A percentile compares a stretch with the other conserved stretches of the same genome.
Conservation (phyloP, 2,888 invertebrate species). For the Ornithoptera alexandrae region DNA sequence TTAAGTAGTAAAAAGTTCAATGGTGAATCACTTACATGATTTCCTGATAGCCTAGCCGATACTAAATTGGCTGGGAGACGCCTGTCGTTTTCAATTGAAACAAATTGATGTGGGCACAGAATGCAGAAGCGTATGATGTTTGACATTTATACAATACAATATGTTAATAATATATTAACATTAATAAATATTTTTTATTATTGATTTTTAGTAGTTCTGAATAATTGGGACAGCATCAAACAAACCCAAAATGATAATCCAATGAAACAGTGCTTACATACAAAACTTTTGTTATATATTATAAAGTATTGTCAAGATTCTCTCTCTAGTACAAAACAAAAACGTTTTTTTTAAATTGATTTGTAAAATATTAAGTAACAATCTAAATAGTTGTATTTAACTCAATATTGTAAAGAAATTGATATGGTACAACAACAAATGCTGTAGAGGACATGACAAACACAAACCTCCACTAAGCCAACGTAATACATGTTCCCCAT, state of each 20-base stretch:
- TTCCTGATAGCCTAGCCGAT: constrained; percentile 42
- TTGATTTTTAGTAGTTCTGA: background rate
- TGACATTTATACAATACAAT: background rate
- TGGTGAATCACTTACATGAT: constrained; percentile 29
- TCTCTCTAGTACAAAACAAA: background rate
- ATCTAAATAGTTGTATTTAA: background rate
- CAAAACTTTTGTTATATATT: background rate
- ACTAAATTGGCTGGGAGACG: constrained; percentile 52
- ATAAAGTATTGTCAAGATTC: background rate
- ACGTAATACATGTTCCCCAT: too few relatives aligned
- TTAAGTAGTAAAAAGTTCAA: background rate
- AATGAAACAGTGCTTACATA: background rate
- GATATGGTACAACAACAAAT: too few relatives aligned
- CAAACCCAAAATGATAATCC: background rate
- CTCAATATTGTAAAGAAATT: background rate
- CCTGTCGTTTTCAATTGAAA: constrained; percentile 57
- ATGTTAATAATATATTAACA: background rate
- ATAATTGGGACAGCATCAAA: background rate
- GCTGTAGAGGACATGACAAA: too few relatives aligned
- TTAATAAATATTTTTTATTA: background rate
- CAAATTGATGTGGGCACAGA: constrained; percentile 52
- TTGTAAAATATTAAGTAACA: background rate
- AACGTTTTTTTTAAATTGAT: background rate
- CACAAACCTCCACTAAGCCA: too few relatives aligned
- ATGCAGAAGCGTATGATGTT: constrained; percentile 14